Conservation (phyloP, 2,113 vertebrate genomes). For the human region GRCh38 chr3:113648001-113648500, state of each 20-base stretch:
- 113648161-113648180: not conserved
- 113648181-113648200: not conserved
- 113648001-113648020: not conserved
- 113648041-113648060: not conserved
- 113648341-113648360: not conserved
- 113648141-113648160: slow-evolving; percentile 4
- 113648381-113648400: slow-evolving; percentile 75
- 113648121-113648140: slow-evolving; percentile 20
- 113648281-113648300: slow-evolving; percentile 16
- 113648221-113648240: slow-evolving; percentile 12
- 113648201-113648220: not conserved
- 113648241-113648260: not conserved
- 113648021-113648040: not conserved
- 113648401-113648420: slow-evolving; percentile 86
- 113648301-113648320: not conserved
- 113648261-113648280: not conserved
- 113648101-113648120: not conserved
- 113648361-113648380: slow-evolving; percentile 24
- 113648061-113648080: not conserved
- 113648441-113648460: slow-evolving; percentile 91
- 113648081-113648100: not conserved
- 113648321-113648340: not conserved
- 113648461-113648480: slow-evolving; percentile 88
- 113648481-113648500: slow-evolving; percentile 88
- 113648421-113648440: slow-evolving; percentile 89